phyloP scores from a whole-genome alignment of 2,797 vertebrate species.

The Erpetoichthys calabaricus region DNA sequence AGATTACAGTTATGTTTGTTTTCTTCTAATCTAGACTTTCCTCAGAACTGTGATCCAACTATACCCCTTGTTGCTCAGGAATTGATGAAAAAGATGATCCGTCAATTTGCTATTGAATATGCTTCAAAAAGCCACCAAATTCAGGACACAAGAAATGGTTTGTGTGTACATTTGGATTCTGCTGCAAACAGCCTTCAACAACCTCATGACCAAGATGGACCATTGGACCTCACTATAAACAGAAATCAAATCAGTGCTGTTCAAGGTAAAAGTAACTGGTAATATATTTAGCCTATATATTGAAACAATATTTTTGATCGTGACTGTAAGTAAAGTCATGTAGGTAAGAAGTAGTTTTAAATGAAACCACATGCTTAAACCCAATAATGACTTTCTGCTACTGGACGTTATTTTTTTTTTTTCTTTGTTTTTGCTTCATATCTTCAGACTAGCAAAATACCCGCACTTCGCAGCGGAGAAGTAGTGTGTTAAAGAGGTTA shows the following conservation, averaged over 20 bases:
- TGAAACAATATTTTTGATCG: too few species aligned
- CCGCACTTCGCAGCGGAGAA: too few species aligned
- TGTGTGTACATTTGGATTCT: constrained; percentile 51
- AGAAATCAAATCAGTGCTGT: constrained; percentile 62
- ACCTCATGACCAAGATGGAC: constrained; percentile 70
- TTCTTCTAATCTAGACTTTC: constrained; percentile 62
- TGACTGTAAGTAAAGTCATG: too few species aligned
- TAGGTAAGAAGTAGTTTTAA: too few species aligned
- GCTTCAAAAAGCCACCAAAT: constrained; percentile 85
- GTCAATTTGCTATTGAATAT: constrained; percentile 94
- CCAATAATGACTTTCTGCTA: too few species aligned
- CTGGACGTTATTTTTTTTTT: too few species aligned
- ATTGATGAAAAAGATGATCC: constrained; percentile 98
- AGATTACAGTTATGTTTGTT: background rate
- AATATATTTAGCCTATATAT: constrained; percentile 11
- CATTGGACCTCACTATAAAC: constrained; percentile 91
- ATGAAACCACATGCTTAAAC: too few species aligned
- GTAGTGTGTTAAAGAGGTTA: too few species aligned
- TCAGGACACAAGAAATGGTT: constrained; percentile 67
- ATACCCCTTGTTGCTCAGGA: constrained; percentile 94
- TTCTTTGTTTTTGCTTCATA: too few species aligned
- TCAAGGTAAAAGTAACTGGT: constrained; percentile 47
- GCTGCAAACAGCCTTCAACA: constrained; percentile 61
- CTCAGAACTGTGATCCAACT: constrained; percentile 82
- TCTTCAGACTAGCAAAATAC: too few species aligned